Percentiles rank a stretch among this genome's conserved stretches.
phyloP scores from a whole-genome alignment of 2,888 invertebrate species.

The Emesis castigata region DNA sequence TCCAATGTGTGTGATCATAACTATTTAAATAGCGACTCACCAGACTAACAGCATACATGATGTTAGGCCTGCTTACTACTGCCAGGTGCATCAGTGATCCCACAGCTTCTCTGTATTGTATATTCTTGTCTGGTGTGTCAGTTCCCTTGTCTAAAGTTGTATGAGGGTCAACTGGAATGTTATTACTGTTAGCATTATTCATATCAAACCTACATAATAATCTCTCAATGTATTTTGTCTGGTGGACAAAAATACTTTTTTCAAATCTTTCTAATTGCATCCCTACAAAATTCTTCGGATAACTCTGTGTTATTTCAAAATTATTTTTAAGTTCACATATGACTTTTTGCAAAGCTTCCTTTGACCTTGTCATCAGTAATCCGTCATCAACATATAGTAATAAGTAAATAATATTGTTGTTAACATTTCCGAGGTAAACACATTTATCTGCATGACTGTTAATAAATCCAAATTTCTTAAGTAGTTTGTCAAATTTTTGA shows the following conservation, averaged over 20 bases:
- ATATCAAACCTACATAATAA: neutral
- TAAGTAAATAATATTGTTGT: neutral
- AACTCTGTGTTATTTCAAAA: slow-evolving; percentile 13
- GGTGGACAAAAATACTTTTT: neutral
- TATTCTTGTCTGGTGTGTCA: neutral
- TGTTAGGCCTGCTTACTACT: neutral
- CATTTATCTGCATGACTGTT: slow-evolving; percentile 4
- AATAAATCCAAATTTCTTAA: slow-evolving; percentile 16
- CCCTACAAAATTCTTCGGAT: slow-evolving; percentile 19
- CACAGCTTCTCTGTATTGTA: neutral
- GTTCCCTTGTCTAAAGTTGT: neutral
- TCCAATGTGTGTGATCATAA: too few species aligned
- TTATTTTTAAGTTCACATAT: neutral
- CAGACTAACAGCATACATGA: neutral
- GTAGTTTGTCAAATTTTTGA: neutral
- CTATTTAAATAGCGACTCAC: too few species aligned
- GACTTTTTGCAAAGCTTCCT: neutral
- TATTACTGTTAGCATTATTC: neutral
- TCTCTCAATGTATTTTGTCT: neutral
- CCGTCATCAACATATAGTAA: slow-evolving; percentile 3
- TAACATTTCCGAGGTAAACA: slow-evolving; percentile 2
- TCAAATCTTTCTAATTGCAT: slow-evolving; percentile 27
- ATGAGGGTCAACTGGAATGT: too few species aligned
- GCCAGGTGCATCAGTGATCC: neutral
- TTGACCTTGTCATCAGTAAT: neutral